phyloP scores from a whole-genome alignment of 2,113 vertebrate genomes.

The human region DNA sequence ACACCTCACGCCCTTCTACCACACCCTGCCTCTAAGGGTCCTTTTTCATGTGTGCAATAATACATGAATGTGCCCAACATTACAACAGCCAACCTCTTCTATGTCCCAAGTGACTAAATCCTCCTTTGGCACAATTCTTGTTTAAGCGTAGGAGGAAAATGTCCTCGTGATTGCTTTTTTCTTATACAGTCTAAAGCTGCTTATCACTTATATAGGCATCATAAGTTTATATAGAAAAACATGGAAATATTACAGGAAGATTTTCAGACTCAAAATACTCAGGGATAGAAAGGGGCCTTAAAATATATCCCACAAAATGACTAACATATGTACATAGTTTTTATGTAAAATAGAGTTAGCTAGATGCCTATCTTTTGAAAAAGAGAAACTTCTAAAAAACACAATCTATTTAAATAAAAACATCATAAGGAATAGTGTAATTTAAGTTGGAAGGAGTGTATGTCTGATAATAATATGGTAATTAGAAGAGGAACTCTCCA shows the following conservation, averaged over 20 bases:
- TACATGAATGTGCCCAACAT: neutral
- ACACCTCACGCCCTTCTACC: neutral
- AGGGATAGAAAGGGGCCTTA: neutral
- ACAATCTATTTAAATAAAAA: neutral
- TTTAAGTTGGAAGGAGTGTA: neutral
- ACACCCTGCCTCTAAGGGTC: neutral
- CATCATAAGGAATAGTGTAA: neutral
- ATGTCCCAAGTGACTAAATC: neutral
- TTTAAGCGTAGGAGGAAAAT: conserved; percentile 15
- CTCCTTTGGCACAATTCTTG: neutral
- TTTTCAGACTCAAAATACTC: neutral
- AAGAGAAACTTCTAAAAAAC: neutral
- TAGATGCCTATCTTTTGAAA: neutral
- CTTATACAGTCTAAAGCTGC: neutral
- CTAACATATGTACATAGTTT: neutral
- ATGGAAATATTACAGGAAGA: neutral
- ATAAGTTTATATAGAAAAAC: neutral
- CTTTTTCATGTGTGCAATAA: neutral
- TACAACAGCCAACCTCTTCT: neutral
- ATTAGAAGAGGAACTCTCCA: neutral
- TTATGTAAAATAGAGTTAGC: neutral
- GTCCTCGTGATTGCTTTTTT: neutral
- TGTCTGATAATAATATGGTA: neutral
- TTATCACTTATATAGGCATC: neutral
- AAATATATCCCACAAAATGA: neutral